Evolutionary conservation across 2,888 invertebrate species (phyloP).

Genomic region (Pyrrhosoma nymphula): DNA sequence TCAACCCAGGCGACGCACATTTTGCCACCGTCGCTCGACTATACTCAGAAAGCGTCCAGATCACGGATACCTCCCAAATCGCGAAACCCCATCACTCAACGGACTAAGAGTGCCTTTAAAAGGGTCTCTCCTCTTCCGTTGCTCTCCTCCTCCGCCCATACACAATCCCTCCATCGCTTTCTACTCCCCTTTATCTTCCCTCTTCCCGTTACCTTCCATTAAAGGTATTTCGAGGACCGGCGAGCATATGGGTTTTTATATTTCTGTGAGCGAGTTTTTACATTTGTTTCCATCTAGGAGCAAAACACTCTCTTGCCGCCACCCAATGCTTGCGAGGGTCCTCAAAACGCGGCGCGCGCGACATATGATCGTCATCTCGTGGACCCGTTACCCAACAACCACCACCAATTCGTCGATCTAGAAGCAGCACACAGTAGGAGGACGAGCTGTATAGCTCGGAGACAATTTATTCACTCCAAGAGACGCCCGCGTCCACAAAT

Average conservation of each 20-base stretch:
- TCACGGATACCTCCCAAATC: not conserved
- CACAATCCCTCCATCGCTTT: too few species aligned
- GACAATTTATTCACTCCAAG: too few species aligned
- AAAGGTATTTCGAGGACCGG: not conserved
- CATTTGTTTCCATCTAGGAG: not conserved
- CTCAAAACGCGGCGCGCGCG: not conserved
- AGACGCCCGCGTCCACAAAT: too few species aligned
- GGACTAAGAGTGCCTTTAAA: not conserved
- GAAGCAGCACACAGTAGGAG: too few species aligned
- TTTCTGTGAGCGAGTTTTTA: not conserved
- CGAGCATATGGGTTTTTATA: slow-evolving; percentile 10
- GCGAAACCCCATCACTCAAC: not conserved
- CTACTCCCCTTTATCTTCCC: not conserved
- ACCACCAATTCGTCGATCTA: too few species aligned
- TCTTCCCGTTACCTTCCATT: slow-evolving; percentile 40
- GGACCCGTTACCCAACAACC: too few species aligned
- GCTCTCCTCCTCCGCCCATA: not conserved
- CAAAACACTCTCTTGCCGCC: not conserved
- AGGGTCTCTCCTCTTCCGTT: not conserved
- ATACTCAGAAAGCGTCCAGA: not conserved
- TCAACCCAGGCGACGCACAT: not conserved
- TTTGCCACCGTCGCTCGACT: not conserved
- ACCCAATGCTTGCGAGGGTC: not conserved
- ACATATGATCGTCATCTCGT: not conserved
- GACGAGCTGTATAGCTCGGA: too few species aligned